Percentiles rank a stretch among this genome's conserved stretches.
These are phyloP conservation scores for Holcopasites calliopsidis DNA, from an alignment of 1,140 invertebrate genomes.

Conservation along the genomic window DNA sequence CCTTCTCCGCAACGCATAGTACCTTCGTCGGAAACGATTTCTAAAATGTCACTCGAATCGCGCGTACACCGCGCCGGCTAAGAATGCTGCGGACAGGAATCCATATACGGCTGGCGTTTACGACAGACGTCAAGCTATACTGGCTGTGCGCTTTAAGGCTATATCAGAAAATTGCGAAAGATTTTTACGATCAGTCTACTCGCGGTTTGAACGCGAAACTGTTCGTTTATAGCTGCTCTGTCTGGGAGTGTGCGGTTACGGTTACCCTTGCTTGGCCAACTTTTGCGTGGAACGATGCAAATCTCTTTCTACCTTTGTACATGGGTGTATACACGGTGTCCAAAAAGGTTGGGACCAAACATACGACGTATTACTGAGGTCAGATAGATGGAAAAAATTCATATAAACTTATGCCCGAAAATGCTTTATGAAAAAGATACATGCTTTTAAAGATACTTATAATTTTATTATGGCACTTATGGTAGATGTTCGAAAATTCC, in stretches of 20 bases:
- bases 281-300: not conserved
- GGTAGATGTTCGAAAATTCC: too few species aligned
- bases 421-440: too few species aligned
- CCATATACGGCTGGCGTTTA: slow-evolving; percentile 60
- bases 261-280: not conserved
- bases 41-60: slow-evolving; percentile 35
- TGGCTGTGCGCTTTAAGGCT: slow-evolving; percentile 36
- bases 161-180: slow-evolving; percentile 49
- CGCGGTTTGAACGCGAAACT: slow-evolving; percentile 6
- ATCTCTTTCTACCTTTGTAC: too few species aligned
- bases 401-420: too few species aligned
- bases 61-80: not conserved
- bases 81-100: slow-evolving; percentile 41
- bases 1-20: too few species aligned
- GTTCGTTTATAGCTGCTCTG: not conserved
- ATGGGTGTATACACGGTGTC: too few species aligned
- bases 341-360: too few species aligned
- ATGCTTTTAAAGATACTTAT: too few species aligned
- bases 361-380: too few species aligned
- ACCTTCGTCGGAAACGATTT: slow-evolving; percentile 17
- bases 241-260: too few species aligned
- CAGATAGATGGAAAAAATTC: too few species aligned
- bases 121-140: slow-evolving; percentile 38
- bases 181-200: slow-evolving; percentile 42
- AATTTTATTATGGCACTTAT: too few species aligned